phyloP scores from a whole-genome alignment of 1,140 invertebrate genomes.

The Nautilus pompilius region DNA sequence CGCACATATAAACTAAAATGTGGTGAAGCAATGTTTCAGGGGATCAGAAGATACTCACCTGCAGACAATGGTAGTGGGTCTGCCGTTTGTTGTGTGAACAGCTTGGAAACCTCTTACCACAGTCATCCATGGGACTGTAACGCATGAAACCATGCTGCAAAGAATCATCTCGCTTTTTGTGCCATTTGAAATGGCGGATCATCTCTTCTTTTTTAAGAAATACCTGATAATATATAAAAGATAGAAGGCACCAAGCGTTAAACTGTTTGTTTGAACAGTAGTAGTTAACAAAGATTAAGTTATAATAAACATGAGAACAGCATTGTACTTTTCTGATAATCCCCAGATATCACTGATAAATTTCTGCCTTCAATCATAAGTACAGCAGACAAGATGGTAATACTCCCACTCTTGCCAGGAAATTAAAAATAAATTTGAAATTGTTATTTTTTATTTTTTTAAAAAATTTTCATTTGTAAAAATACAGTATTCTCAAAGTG shows the following conservation, averaged over 20 bases:
- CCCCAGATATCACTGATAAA: background rate
- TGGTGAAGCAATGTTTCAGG: no score
- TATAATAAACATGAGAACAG: background rate
- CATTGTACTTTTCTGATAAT: background rate
- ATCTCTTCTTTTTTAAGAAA: conserved; percentile 98
- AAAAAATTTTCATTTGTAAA: no score
- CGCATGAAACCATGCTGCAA: conserved; percentile 95
- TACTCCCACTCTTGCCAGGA: no score
- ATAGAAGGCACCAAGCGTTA: background rate
- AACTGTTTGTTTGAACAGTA: background rate
- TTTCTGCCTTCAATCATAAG: background rate
- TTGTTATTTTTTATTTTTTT: no score
- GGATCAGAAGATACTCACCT: conserved; percentile 59
- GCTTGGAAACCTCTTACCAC: conserved; percentile 69
- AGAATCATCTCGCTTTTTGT: conserved; percentile 96
- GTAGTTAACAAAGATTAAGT: background rate
- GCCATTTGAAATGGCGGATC: conserved; percentile 98
- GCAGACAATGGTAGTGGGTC: conserved; percentile 97
- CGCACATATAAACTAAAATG: no score
- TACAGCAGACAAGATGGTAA: no score
- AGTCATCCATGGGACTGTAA: conserved; percentile 88
- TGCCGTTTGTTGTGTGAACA: conserved; percentile 95
- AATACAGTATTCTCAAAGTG: no score
- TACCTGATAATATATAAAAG: conserved; percentile 59
- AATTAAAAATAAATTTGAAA: no score